Evolutionary conservation across 2,888 invertebrate species (phyloP).

Genomic region (Heteropelma amictum): DNA sequence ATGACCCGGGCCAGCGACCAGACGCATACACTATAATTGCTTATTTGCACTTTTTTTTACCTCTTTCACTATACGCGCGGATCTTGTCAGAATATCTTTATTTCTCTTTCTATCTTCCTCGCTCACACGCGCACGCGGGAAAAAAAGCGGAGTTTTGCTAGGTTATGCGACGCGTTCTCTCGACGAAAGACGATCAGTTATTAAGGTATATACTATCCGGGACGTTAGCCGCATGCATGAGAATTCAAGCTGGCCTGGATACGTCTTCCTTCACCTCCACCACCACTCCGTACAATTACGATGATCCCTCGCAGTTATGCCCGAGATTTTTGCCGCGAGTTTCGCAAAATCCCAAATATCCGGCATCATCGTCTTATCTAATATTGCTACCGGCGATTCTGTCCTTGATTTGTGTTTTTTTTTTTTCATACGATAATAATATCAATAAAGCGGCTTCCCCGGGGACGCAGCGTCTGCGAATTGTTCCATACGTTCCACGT

Average conservation of each 20-base stretch:
- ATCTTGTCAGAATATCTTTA: constrained; percentile 6
- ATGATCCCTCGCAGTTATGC: background rate
- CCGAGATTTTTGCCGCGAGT: constrained; percentile 17
- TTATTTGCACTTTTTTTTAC: constrained; percentile 2
- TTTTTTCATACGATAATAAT: constrained; percentile 13
- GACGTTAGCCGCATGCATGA: constrained; percentile 33
- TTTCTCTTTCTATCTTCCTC: constrained; percentile 3
- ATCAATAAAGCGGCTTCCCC: constrained; percentile 20
- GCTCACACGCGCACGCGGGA: constrained; percentile 10
- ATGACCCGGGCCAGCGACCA: constrained; percentile 58
- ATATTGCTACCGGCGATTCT: constrained; percentile 7
- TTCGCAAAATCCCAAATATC: constrained; percentile 10
- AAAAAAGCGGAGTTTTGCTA: constrained; percentile 14
- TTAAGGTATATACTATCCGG: constrained; percentile 22
- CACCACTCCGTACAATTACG: background rate
- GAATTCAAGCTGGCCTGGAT: constrained; percentile 28
- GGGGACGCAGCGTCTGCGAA: constrained; percentile 33
- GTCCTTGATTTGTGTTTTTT: background rate
- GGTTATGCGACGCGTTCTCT: constrained; percentile 42
- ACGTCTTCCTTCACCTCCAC: constrained; percentile 8
- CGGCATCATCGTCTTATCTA: constrained; percentile 25
- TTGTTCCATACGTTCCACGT: constrained; percentile 28
- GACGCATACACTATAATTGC: constrained; percentile 24
- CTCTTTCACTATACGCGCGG: constrained; percentile 2
- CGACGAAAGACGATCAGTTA: constrained; percentile 31